Percentiles rank a stretch among this genome's conserved stretches.
These are phyloP conservation scores for Drosophila helvetica DNA, from an alignment of 2,888 invertebrate species.

Conservation along the genomic window DNA sequence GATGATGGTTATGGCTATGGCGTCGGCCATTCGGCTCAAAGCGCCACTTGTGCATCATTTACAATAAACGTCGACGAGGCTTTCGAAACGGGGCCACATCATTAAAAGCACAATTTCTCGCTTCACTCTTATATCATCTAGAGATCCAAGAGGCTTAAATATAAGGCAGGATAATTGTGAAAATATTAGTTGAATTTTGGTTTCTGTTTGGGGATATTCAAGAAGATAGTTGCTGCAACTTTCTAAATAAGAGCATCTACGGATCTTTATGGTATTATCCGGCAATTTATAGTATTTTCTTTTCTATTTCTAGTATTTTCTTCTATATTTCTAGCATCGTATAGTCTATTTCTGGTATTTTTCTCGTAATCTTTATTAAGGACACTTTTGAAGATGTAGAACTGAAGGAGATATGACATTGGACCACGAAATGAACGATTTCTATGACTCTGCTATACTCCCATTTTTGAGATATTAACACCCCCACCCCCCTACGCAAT, in stretches of 20 bases:
- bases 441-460: not conserved
- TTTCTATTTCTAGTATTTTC: too few relatives aligned
- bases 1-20: conserved; percentile 24
- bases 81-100: conserved; percentile 49
- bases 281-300: too few relatives aligned
- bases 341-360: too few relatives aligned
- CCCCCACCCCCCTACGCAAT: conserved; percentile 3
- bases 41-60: conserved; percentile 71
- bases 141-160: not conserved
- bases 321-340: too few relatives aligned
- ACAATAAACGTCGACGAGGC: conserved; percentile 62
- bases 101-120: conserved; percentile 63
- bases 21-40: conserved; percentile 49
- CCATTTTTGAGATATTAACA: not conserved
- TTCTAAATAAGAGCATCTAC: too few relatives aligned
- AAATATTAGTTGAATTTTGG: conserved; percentile 10
- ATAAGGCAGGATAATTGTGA: conserved; percentile 26
- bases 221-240: too few relatives aligned
- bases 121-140: conserved; percentile 12
- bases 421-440: not conserved
- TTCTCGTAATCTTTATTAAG: too few relatives aligned
- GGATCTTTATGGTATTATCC: too few relatives aligned
- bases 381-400: not conserved
- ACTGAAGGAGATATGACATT: not conserved
- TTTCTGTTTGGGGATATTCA: conserved; percentile 9